Conservation (phyloP, 2,888 invertebrate genomes). For the Tanypteryx hageni region DNA sequence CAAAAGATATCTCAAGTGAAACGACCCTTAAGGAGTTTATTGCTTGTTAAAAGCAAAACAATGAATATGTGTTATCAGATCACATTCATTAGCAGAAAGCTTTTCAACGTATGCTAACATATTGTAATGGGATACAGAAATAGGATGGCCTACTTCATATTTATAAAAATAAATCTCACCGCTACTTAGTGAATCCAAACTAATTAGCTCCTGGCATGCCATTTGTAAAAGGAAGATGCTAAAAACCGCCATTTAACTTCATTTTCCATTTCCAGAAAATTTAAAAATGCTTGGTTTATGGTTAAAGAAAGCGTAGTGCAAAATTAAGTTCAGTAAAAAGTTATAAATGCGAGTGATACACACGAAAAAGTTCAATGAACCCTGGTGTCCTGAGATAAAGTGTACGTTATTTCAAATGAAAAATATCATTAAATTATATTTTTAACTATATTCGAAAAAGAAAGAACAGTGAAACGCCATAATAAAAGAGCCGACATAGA, state of each 20-base stretch:
- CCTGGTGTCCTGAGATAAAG: not conserved
- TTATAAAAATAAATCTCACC: not conserved
- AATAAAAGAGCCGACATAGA: too few species aligned
- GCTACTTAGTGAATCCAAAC: not conserved
- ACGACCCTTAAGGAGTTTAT: too few species aligned
- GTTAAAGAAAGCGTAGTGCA: not conserved
- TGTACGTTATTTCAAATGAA: not conserved
- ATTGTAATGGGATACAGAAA: not conserved
- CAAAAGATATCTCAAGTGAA: too few species aligned
- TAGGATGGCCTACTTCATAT: not conserved
- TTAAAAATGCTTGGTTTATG: not conserved
- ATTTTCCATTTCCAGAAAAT: slow-evolving; percentile 11
- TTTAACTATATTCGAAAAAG: too few species aligned
- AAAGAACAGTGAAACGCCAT: too few species aligned
- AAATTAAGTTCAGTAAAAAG: not conserved
- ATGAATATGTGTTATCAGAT: not conserved
- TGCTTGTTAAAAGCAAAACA: too few species aligned
- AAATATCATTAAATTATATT: not conserved
- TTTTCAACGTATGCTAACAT: not conserved
- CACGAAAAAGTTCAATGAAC: not conserved
- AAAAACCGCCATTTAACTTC: not conserved
- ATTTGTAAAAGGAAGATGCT: not conserved
- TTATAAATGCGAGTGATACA: not conserved
- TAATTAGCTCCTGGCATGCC: not conserved
- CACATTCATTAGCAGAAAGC: not conserved